Evolutionary conservation across 2,113 vertebrate genomes (phyloP), one percentile per base, ranked within the genome.

Genomic region (Cochlearius cochlearius): DNA sequence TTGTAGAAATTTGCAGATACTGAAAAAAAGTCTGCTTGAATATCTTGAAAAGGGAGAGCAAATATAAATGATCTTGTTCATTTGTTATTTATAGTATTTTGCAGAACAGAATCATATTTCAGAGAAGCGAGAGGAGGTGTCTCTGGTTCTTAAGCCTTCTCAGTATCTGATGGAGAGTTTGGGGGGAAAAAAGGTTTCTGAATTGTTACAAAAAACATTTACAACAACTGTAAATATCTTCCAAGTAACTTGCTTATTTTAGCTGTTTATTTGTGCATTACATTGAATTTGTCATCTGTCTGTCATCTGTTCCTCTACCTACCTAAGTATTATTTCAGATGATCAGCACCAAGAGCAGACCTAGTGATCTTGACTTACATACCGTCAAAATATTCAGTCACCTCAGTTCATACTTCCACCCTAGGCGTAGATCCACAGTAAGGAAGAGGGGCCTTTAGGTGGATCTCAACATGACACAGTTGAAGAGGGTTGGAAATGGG

Each of bases 171-270:
- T 38, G 12, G 6, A 64, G 13, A 62, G 21, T 45, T 47, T 80
- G 12, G 17, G 20, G 7, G 7, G 47, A 36, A 52, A 36, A 52
- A 45, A 3, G 0, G 2, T 32, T 50, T 59, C 38, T 19, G 9
- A 68, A 43, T 36, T 72, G 26, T n/a, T 85, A 41, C 7, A 29
- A 55, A 76, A 58, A 3, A 0, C 0, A 3, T 66, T 36, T 59
- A 26, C 15, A 74, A 17, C 2, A 66, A 66, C 17, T 64, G 7
- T 29, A 84, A 85, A 53, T 58, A 76, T 73, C 25, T 5, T 78
- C 18, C 29, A 75, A 32, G 20, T 56, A 74, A 80, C 9, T 38
- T 56, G 8, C 8, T 45, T 81, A 32, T 72, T 88, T 73, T 47
- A 77, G n/a, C 3, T 26, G 4, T 47, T 52, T 36, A 25, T 86